Evolutionary conservation across 1,140 invertebrate genomes (phyloP).

Genomic region (Dufourea novaeangliae): DNA sequence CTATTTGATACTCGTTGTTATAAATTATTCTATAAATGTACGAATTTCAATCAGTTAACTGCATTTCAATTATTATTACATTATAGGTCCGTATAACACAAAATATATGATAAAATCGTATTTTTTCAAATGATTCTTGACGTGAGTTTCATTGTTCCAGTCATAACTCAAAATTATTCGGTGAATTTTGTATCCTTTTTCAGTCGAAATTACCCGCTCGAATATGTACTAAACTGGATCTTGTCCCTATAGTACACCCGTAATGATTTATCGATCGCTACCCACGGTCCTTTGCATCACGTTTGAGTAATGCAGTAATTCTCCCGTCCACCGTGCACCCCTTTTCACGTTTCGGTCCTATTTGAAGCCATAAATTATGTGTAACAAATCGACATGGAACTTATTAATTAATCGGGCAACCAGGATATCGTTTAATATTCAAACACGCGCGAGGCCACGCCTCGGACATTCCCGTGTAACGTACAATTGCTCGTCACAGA

Average conservation of each 20-base stretch:
- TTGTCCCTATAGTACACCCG: background rate
- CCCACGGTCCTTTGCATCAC: constrained; percentile 16
- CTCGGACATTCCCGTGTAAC: background rate
- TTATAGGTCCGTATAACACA: too few species aligned
- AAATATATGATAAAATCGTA: too few species aligned
- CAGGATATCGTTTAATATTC: constrained; percentile 38
- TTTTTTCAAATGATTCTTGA: too few species aligned
- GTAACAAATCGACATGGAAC: constrained; percentile 27
- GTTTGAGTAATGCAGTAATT: constrained; percentile 19
- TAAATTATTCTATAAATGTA: too few species aligned
- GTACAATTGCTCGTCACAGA: background rate
- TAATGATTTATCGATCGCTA: constrained; percentile 29
- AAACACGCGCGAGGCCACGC: background rate
- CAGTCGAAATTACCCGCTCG: background rate
- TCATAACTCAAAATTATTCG: background rate
- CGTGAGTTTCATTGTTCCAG: background rate
- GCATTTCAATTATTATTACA: too few species aligned
- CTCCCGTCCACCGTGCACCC: background rate
- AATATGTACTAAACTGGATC: background rate
- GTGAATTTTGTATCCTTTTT: background rate
- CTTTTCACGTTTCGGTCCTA: background rate
- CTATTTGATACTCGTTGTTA: too few species aligned
- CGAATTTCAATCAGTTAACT: too few species aligned
- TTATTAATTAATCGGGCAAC: constrained; percentile 34
- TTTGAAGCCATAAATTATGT: background rate